Conservation (phyloP, 1,140 invertebrate species). For the Euura saliciscinereae region DNA sequence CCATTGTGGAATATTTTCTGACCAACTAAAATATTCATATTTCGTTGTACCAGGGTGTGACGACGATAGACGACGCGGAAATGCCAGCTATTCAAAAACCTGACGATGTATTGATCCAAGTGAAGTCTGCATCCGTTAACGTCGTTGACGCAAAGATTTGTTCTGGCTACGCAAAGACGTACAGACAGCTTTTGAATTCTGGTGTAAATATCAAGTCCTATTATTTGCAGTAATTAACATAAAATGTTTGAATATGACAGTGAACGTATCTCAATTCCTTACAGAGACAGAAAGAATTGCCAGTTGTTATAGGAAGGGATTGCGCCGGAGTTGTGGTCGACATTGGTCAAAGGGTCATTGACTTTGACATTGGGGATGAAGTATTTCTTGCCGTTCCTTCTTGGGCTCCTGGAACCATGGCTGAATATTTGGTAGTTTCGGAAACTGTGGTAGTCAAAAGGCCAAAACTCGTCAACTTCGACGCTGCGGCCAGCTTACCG, state of each 20-base stretch:
- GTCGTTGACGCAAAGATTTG: slow-evolving; percentile 70
- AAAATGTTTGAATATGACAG: slow-evolving; percentile 9
- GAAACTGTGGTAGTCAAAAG: slow-evolving; percentile 67
- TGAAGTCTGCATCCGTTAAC: slow-evolving; percentile 69
- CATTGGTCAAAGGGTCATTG: slow-evolving; percentile 64
- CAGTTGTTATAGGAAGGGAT: slow-evolving; percentile 71
- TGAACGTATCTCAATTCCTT: slow-evolving; percentile 28
- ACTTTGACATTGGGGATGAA: slow-evolving; percentile 70
- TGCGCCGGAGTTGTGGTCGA: slow-evolving; percentile 72
- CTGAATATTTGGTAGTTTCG: slow-evolving; percentile 66
- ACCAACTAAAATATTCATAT: slow-evolving; percentile 15
- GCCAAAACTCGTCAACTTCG: slow-evolving; percentile 70
- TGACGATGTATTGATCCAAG: slow-evolving; percentile 70
- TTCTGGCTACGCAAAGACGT: slow-evolving; percentile 65
- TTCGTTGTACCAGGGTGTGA: slow-evolving; percentile 55
- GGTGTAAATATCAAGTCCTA: slow-evolving; percentile 53
- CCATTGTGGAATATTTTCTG: too few relatives aligned
- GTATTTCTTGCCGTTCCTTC: slow-evolving; percentile 67
- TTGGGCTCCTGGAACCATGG: slow-evolving; percentile 66
- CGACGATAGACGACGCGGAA: slow-evolving; percentile 63
- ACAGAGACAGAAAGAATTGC: slow-evolving; percentile 62
- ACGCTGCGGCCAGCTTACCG: slow-evolving; percentile 73
- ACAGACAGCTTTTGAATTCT: slow-evolving; percentile 64
- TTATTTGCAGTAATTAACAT: slow-evolving; percentile 13
- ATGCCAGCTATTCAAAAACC: slow-evolving; percentile 62